A percentile compares a stretch with the other conserved stretches of the same genome.
phyloP scores from a whole-genome alignment of 1,140 invertebrate species.

The Episyrphus balteatus region DNA sequence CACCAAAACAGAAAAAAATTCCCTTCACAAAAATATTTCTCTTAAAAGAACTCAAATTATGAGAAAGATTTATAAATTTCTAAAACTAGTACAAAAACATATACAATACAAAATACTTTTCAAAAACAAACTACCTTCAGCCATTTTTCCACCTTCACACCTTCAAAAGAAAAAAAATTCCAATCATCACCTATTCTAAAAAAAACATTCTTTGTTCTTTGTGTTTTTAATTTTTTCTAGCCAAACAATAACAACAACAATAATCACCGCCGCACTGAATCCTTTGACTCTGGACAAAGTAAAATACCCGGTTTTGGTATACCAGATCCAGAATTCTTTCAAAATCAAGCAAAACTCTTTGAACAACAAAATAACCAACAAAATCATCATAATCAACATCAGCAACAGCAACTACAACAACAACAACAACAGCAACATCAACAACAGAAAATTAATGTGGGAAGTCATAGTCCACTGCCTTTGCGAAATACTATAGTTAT shows the following conservation, averaged over 20 bases:
- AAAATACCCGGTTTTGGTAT: neutral
- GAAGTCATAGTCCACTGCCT: constrained; percentile 4
- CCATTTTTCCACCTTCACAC: too few relatives aligned
- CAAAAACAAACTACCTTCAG: too few relatives aligned
- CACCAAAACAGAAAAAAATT: too few relatives aligned
- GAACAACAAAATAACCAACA: neutral
- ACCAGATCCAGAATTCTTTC: neutral
- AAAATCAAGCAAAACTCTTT: neutral
- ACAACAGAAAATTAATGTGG: neutral
- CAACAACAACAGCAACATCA: constrained; percentile 1
- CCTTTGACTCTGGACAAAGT: constrained; percentile 1
- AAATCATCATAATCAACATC: neutral
- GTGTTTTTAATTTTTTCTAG: neutral
- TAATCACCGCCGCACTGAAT: constrained; percentile 6
- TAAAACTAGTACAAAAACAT: too few relatives aligned
- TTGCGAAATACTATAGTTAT: constrained; percentile 9
- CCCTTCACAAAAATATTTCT: too few relatives aligned
- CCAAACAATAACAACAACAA: neutral
- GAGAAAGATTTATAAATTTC: too few relatives aligned
- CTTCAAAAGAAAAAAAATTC: too few relatives aligned
- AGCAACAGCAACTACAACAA: neutral
- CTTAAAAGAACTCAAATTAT: too few relatives aligned
- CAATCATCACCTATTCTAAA: too few relatives aligned
- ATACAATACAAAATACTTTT: too few relatives aligned
- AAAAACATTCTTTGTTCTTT: too few relatives aligned